Evolutionary conservation across 2,888 invertebrate genomes (phyloP).

Genomic region (Amiota minor): DNA sequence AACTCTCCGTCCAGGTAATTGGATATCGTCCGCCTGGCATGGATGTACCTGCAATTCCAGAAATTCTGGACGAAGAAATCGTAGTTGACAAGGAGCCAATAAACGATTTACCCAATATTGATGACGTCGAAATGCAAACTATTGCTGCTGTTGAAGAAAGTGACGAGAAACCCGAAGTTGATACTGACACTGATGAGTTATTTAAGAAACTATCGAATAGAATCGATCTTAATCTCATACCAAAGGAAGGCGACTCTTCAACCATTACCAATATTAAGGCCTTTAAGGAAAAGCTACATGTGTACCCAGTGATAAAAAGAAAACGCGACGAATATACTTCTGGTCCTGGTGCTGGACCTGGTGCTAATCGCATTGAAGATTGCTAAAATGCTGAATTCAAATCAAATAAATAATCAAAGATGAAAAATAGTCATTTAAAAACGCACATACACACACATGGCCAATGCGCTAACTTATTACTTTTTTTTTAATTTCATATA

Average conservation of each 20-base stretch:
- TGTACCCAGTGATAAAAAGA: constrained; percentile 65
- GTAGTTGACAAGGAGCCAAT: not conserved
- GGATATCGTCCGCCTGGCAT: constrained; percentile 47
- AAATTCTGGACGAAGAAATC: not conserved
- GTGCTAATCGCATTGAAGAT: not conserved
- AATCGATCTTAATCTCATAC: constrained; percentile 59
- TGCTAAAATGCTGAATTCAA: not conserved
- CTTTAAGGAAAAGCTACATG: constrained; percentile 65
- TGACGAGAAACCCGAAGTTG: constrained; percentile 28
- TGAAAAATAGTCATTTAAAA: too few species aligned
- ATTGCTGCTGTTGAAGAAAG: constrained; percentile 3
- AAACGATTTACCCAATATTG: not conserved
- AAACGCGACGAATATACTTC: constrained; percentile 24
- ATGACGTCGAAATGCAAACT: not conserved
- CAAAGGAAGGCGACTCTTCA: constrained; percentile 59
- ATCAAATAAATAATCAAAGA: too few species aligned
- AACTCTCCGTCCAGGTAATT: constrained; percentile 71
- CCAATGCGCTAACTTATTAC: too few species aligned
- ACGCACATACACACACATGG: too few species aligned
- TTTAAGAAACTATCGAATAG: constrained; percentile 62
- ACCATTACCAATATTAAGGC: constrained; percentile 64
- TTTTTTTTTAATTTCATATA: too few species aligned
- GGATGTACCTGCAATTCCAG: not conserved
- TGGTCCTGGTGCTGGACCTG: not conserved
- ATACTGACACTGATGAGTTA: constrained; percentile 47